Conservation (phyloP, 2,888 invertebrate genomes). For the Mellilla xanthometata region DNA sequence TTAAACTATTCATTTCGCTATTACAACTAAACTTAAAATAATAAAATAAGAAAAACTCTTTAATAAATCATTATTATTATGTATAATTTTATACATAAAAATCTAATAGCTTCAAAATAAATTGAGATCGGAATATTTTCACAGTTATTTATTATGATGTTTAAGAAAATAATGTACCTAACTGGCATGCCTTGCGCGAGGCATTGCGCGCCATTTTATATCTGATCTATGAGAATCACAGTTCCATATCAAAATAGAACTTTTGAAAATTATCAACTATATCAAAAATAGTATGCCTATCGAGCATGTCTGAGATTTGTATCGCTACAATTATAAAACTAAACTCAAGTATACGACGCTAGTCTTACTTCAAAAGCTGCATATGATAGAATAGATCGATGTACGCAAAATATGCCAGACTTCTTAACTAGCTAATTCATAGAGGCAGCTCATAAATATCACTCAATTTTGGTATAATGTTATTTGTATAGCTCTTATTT, state of each 20-base stretch:
- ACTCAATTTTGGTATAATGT: neutral
- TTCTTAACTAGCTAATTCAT: neutral
- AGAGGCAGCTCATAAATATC: slow-evolving; percentile 8
- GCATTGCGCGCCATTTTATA: neutral
- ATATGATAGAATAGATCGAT: slow-evolving; percentile 14
- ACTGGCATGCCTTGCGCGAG: neutral
- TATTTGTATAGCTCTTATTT: neutral
- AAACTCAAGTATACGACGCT: slow-evolving; percentile 5
- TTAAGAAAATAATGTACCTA: slow-evolving; percentile 41
- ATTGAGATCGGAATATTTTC: slow-evolving; percentile 72
- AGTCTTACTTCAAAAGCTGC: slow-evolving; percentile 15
- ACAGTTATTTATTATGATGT: slow-evolving; percentile 41
- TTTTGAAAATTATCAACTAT: slow-evolving; percentile 25
- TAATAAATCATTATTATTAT: slow-evolving; percentile 42
- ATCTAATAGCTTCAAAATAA: slow-evolving; percentile 79
- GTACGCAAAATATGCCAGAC: slow-evolving; percentile 7
- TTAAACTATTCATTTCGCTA: slow-evolving; percentile 50
- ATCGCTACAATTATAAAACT: slow-evolving; percentile 11
- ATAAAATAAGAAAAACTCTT: slow-evolving; percentile 56
- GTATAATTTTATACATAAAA: slow-evolving; percentile 52
- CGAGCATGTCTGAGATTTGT: slow-evolving; percentile 20
- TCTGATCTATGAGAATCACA: slow-evolving; percentile 22
- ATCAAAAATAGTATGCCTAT: slow-evolving; percentile 29
- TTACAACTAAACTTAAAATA: slow-evolving; percentile 43
- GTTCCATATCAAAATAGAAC: slow-evolving; percentile 8